Evolutionary conservation across 2,888 invertebrate genomes (phyloP).

Genomic region (Augiades crinisus): DNA sequence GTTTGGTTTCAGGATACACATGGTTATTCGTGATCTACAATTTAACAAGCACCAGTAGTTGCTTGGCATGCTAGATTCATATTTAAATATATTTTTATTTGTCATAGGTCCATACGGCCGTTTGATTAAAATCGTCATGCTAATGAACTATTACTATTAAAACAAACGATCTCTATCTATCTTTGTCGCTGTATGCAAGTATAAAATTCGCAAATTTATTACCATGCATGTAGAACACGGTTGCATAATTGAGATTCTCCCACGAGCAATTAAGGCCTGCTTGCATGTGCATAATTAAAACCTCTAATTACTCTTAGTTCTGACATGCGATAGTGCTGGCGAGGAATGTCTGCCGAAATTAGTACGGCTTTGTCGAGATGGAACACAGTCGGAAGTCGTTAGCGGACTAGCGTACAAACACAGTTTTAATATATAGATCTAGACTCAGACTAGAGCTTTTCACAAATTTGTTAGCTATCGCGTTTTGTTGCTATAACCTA

Average conservation of each 20-base stretch:
- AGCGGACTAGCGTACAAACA: not conserved
- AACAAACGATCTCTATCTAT: not conserved
- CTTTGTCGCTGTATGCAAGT: not conserved
- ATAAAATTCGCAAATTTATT: not conserved
- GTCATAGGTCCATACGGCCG: no score
- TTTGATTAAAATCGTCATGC: no score
- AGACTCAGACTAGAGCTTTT: no score
- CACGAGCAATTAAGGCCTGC: constrained; percentile 4
- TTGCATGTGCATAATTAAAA: constrained; percentile 25
- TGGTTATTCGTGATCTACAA: no score
- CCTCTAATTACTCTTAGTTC: constrained; percentile 21
- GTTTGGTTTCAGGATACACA: no score
- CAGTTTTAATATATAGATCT: no score
- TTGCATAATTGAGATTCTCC: constrained; percentile 4
- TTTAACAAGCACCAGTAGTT: no score
- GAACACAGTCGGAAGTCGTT: constrained; percentile 9
- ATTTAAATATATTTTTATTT: no score
- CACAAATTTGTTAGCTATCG: no score
- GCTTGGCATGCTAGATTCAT: no score
- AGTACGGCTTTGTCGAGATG: constrained; percentile 16
- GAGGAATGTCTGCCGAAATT: constrained; percentile 17
- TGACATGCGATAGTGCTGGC: constrained; percentile 17
- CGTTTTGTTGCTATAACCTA: no score
- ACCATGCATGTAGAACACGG: not conserved
- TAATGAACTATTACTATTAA: no score